These are phyloP conservation scores for Gallinago stenura DNA, from an alignment of 2,797 vertebrate genomes.

Conservation along the genomic window DNA sequence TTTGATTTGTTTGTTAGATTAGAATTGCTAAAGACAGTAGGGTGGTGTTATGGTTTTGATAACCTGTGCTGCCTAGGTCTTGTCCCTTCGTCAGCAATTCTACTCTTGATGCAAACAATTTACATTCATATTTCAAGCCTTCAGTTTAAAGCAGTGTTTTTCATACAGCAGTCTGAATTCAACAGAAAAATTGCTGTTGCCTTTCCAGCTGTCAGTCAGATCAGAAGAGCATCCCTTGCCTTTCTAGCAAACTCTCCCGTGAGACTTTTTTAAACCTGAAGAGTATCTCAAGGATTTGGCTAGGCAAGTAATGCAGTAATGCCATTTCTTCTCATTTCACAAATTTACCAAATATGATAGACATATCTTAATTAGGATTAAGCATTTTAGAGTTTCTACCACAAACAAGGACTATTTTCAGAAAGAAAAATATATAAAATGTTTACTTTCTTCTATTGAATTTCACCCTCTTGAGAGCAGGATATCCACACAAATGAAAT, in stretches of 20 bases:
- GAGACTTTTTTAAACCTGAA: not conserved
- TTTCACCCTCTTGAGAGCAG: not conserved
- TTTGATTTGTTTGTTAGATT: not conserved
- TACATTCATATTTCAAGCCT: not conserved
- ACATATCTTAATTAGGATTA: not conserved
- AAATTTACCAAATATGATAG: not conserved
- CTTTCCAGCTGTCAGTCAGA: conserved; percentile 17
- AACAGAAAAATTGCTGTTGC: conserved; percentile 11
- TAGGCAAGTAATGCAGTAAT: not conserved
- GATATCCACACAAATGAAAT: not conserved
- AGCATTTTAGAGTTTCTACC: not conserved
- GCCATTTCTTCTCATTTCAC: not conserved
- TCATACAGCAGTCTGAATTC: not conserved
- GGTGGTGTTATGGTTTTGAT: not conserved
- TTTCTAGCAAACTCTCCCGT: not conserved
- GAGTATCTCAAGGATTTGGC: not conserved
- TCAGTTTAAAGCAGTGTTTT: not conserved
- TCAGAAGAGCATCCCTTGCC: not conserved
- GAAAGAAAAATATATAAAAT: not conserved
- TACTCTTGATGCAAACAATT: not conserved
- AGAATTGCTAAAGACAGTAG: not conserved
- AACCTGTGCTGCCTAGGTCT: not conserved
- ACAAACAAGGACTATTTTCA: not conserved
- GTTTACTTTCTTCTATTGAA: not conserved
- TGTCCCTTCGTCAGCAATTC: not conserved